These are phyloP conservation scores for Megaceryle alcyon DNA, from an alignment of 2,797 vertebrate genomes.

Conservation along the genomic window DNA sequence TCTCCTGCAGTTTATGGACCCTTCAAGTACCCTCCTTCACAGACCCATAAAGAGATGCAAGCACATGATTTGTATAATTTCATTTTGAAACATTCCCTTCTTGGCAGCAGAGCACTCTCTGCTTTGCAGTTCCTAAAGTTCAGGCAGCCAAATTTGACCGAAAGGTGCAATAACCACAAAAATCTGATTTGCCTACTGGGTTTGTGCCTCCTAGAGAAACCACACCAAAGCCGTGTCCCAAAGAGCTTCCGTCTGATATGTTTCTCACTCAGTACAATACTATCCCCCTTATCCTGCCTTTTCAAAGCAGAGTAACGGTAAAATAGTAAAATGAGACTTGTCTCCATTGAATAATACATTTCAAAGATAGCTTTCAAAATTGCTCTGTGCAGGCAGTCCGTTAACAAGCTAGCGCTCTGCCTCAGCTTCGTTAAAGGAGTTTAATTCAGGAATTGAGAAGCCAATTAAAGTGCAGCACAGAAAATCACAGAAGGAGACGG, in stretches of 20 bases:
- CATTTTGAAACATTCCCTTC: background rate
- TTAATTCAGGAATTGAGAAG: background rate
- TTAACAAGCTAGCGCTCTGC: background rate
- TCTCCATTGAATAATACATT: background rate
- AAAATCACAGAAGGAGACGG: background rate
- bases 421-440: background rate
- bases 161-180: background rate
- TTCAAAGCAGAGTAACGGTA: background rate
- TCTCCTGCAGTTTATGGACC: background rate
- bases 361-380: slow-evolving; percentile 37
- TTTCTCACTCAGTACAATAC: background rate
- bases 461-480: background rate
- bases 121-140: background rate
- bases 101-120: background rate
- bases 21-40: background rate
- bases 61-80: background rate
- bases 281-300: background rate
- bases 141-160: background rate
- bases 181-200: background rate
- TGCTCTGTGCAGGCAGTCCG: background rate
- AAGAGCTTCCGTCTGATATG: background rate
- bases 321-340: background rate
- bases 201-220: background rate
- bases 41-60: background rate
- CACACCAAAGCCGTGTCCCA: background rate